These are phyloP conservation scores for Erebia epiphron DNA, from an alignment of 2,888 invertebrate genomes.

Conservation along the genomic window DNA sequence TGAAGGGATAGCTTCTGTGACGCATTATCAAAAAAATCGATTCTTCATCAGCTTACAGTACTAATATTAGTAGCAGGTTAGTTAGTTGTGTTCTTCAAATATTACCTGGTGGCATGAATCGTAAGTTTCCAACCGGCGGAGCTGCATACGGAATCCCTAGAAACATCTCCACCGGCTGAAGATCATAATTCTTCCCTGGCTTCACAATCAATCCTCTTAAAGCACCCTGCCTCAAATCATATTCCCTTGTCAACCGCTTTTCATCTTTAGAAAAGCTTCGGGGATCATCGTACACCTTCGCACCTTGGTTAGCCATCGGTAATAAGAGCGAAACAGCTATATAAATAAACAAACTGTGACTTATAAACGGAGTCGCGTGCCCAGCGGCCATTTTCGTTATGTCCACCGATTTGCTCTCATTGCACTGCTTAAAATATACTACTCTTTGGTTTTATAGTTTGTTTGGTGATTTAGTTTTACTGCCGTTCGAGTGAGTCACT, in stretches of 20 bases:
- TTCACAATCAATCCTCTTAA: slow-evolving; percentile 87
- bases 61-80: not conserved
- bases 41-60: not conserved
- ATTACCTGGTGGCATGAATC: slow-evolving; percentile 93
- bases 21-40: too few relatives aligned
- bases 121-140: slow-evolving; percentile 87
- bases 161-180: slow-evolving; percentile 88
- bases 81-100: not conserved
- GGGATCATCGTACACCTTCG: slow-evolving; percentile 64
- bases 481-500: slow-evolving; percentile 60
- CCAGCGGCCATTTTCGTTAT: slow-evolving; percentile 76
- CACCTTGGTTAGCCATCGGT: slow-evolving; percentile 71
- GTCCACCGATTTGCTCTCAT: slow-evolving; percentile 61
- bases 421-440: slow-evolving; percentile 45
- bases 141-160: slow-evolving; percentile 92
- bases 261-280: slow-evolving; percentile 63
- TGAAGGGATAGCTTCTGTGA: too few relatives aligned
- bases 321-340: slow-evolving; percentile 72
- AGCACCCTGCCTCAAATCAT: slow-evolving; percentile 86
- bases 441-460: slow-evolving; percentile 49
- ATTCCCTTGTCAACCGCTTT: slow-evolving; percentile 81
- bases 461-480: slow-evolving; percentile 54
- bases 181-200: slow-evolving; percentile 83
- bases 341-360: slow-evolving; percentile 79
- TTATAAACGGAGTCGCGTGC: slow-evolving; percentile 74